Base-by-base conservation (phyloP, 2,113 vertebrate genomes). In the Stegastes partitus region DNA sequence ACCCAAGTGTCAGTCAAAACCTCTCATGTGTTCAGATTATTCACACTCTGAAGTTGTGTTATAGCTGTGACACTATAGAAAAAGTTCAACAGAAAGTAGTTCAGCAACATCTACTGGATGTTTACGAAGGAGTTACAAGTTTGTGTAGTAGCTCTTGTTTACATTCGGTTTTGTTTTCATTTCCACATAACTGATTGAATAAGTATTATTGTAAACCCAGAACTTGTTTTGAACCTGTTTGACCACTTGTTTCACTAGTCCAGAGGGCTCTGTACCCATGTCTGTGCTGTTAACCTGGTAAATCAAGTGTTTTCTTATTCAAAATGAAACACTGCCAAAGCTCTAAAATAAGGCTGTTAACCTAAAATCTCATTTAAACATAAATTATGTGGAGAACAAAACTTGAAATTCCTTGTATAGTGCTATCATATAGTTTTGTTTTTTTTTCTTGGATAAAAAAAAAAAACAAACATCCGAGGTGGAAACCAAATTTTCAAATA, bases 151-250 rank as follows among this genome's bases (percentile, higher is more conserved):
- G 50, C 56, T 64, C 45, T 44, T 45, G 28, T 42, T 18, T 55
- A 70, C 26, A 39, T 28, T 42, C 8, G 39, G 25, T 42, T 65
- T 59, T 68, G 0, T 53, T 57, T 51, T 69, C 39, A 58, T 58
- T 71, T 68, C 56, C 51, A 58, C 47, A 67, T 37, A 72, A 59
- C 26, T 28, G 47, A 64, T 80, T 76, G 39, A 55, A 65, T 58
- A n/a, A 50, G 45, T 63, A 57, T 15, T 34, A 65, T 57, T 28
- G 23, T 71, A 53, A 67, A 62, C 58, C 7, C 31, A 19, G 37
- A 76, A 68, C 76, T 64, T n/a, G 53, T 59, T 72, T 55, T 22
- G 53, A 75, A 84, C 79, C 71, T 45, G 71, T 65, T 25, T 5
- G 51, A 68, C 61, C n/a, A 70, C 55, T 54, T 74, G 10, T 42